Conservation (phyloP, 2,113 vertebrate genomes). For the Solea senegalensis region DNA sequence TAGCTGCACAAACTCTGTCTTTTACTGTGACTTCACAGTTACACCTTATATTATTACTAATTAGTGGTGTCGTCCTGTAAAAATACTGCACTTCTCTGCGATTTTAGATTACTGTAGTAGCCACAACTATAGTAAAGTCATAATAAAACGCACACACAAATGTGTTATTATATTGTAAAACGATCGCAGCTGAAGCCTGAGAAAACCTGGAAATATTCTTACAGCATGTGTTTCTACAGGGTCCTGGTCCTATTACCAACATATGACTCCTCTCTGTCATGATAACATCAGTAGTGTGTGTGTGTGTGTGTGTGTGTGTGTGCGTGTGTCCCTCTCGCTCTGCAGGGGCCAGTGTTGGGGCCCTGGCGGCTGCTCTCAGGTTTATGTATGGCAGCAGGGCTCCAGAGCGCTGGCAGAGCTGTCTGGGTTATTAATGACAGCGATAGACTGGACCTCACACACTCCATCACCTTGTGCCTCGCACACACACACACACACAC, state of each 20-base stretch:
- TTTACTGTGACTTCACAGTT: too few relatives aligned
- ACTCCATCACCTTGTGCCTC: constrained; percentile 68
- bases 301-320: constrained; percentile 23
- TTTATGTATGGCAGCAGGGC: constrained; percentile 59
- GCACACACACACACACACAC: neutral
- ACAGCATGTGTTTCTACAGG: too few relatives aligned
- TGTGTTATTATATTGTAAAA: too few relatives aligned
- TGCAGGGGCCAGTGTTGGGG: constrained; percentile 26
- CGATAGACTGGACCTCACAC: constrained; percentile 69
- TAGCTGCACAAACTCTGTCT: too few relatives aligned
- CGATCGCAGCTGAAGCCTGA: too few relatives aligned
- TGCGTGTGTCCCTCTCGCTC: constrained; percentile 18
- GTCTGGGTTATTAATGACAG: constrained; percentile 77
- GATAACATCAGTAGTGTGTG: constrained; percentile 38
- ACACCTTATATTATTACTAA: too few relatives aligned
- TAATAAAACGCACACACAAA: too few relatives aligned
- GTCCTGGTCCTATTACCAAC: constrained; percentile 10
- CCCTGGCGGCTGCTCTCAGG: constrained; percentile 47
- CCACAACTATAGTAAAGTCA: too few relatives aligned
- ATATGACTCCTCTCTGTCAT: constrained; percentile 40
- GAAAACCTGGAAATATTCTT: too few relatives aligned
- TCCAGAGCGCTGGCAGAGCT: constrained; percentile 60
- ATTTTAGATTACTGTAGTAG: too few relatives aligned
- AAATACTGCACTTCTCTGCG: too few relatives aligned
- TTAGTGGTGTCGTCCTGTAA: too few relatives aligned